Evolutionary conservation across 1,140 invertebrate species (phyloP).

Genomic region (Halotydeus destructor): DNA sequence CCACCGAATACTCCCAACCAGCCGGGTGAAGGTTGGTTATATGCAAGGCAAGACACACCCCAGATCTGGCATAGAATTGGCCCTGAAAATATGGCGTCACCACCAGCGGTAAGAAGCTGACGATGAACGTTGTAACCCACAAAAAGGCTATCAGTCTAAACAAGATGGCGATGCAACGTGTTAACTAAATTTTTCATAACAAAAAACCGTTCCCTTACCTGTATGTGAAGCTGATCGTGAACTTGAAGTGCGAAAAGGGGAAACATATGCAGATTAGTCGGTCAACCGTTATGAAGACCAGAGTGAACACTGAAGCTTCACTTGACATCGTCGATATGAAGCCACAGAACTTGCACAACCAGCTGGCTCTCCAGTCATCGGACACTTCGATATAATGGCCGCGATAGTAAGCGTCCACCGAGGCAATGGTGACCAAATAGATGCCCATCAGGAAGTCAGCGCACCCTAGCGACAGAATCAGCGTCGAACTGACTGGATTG

Average conservation of each 20-base stretch:
- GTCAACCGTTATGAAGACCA: conserved; percentile 53
- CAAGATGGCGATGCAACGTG: background rate
- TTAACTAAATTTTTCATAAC: background rate
- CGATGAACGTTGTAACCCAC: conserved; percentile 38
- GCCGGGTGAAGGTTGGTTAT: conserved; percentile 26
- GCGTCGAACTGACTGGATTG: conserved; percentile 20
- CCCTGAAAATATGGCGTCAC: conserved; percentile 36
- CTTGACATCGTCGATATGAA: conserved; percentile 27
- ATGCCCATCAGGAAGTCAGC: conserved; percentile 55
- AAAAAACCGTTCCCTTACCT: conserved; percentile 5
- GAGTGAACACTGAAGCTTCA: conserved; percentile 44
- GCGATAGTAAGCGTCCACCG: conserved; percentile 34
- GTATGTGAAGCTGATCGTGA: conserved; percentile 34
- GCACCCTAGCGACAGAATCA: conserved; percentile 27
- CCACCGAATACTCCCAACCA: conserved; percentile 52
- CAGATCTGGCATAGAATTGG: conserved; percentile 44
- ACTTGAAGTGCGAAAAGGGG: conserved; percentile 35
- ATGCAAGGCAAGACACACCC: conserved; percentile 49
- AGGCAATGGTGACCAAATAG: conserved; percentile 45
- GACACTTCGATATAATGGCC: conserved; percentile 27
- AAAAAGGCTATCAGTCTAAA: conserved; percentile 30
- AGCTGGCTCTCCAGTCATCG: conserved; percentile 25
- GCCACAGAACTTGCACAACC: conserved; percentile 27
- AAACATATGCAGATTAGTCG: conserved; percentile 44
- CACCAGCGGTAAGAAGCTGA: conserved; percentile 43